Percentiles rank a stretch among this genome's conserved stretches.
phyloP scores from a whole-genome alignment of 2,888 invertebrate genomes.

The Phyto melanocephala region DNA sequence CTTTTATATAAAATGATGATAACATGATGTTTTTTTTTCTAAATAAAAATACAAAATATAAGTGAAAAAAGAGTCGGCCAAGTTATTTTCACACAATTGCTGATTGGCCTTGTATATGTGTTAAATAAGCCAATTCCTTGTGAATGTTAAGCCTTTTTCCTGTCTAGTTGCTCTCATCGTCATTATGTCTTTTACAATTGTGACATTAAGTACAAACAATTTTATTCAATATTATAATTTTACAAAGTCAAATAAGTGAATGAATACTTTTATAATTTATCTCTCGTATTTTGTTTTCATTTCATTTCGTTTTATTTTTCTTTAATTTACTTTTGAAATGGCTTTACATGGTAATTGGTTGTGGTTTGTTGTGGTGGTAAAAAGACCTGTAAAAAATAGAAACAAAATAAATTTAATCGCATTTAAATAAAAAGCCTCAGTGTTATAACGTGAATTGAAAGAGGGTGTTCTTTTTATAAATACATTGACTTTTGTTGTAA shows the following conservation, averaged over 20 bases:
- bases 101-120: background rate
- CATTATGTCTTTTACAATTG: background rate
- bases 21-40: background rate
- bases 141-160: background rate
- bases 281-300: background rate
- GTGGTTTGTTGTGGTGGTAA: background rate
- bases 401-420: background rate
- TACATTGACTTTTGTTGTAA: no score
- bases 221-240: constrained; percentile 34
- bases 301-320: background rate
- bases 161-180: background rate
- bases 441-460: no score
- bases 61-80: background rate
- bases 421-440: no score
- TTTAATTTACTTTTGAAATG: background rate
- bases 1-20: background rate
- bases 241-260: constrained; percentile 14
- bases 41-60: background rate
- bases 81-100: no score
- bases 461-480: no score
- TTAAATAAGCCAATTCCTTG: background rate
- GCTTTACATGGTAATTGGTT: constrained; percentile 14
- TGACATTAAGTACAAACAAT: constrained; percentile 10
- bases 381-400: background rate
- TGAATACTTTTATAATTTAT: background rate